Base-by-base conservation (phyloP, 2,888 invertebrate species). In the Phaedon cochleariae region DNA sequence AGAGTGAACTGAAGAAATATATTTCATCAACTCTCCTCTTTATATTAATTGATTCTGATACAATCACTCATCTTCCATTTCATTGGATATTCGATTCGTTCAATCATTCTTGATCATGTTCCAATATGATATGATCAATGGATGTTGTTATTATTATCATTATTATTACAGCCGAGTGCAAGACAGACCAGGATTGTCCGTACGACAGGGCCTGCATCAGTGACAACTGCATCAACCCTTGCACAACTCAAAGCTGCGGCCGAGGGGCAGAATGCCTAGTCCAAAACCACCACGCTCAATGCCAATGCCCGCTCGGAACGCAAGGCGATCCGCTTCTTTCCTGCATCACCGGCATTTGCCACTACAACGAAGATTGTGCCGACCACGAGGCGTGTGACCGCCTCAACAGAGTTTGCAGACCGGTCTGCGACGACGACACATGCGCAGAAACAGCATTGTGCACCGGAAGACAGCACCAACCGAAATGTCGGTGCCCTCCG, bases 321-420 rank as follows among this genome's bases (percentile, higher is more conserved):
- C 94, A 93, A 83, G 95, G 95, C 46, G 91, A 94, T 82, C 92
- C 95, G 1, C 87, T 88, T 67, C 85, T 92, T 2, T 90, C 93
- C 18, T 96, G 96, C 79, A 91, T 95, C 64, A 89, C 91, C 1
- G 93, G 92, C 7, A 88, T 92, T 46, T 95, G 95, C 74, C 94
- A 94, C 77, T 94, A 93, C 82, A 94, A 95, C 78, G 94, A 95
- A 77, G 95, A 96, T 78, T 96, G 95, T 74, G 92, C 92, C 31
- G 91, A 92, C 75, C 88, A 92, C 70, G 94, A 95, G 82, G 89
- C 92, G 34, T 96, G 95, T 81, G 93, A 95, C 78, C 86, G 94
- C 65, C 85, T 94, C 12, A 95, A 95, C 80, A 87, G 94, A 72
- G 88, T 93, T 0, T 95, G 96, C 77, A 87, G 92, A 74, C 91